Conservation (phyloP, 2,113 vertebrate genomes). For the Forbesichthys papilliferus region DNA sequence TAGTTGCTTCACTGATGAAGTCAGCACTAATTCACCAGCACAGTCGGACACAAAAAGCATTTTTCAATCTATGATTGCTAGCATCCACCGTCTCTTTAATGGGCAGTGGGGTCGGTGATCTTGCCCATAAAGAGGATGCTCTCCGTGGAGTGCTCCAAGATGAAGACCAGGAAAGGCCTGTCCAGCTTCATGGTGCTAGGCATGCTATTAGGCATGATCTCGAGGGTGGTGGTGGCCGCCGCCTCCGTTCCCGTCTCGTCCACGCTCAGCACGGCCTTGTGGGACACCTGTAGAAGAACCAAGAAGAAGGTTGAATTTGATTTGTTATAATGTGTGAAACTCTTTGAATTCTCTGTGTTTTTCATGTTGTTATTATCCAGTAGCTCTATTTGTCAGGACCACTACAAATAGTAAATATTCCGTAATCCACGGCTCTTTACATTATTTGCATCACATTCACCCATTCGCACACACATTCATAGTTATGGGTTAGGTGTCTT, state of each 20-base stretch:
- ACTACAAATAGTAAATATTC: too few relatives aligned
- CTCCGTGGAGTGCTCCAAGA: slow-evolving; percentile 79
- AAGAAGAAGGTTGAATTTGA: background rate
- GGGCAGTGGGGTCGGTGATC: slow-evolving; percentile 72
- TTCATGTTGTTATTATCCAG: too few relatives aligned
- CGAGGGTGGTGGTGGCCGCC: slow-evolving; percentile 50
- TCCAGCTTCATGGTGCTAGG: slow-evolving; percentile 64
- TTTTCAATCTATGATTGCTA: background rate
- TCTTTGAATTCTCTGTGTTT: too few relatives aligned
- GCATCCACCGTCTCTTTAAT: slow-evolving; percentile 15
- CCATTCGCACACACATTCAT: too few relatives aligned
- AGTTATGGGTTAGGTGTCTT: too few relatives aligned
- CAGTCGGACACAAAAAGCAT: too few relatives aligned
- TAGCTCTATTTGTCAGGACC: too few relatives aligned
- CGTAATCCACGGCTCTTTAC: too few relatives aligned
- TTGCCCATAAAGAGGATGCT: slow-evolving; percentile 85
- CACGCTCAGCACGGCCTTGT: slow-evolving; percentile 81
- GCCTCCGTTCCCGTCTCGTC: slow-evolving; percentile 84
- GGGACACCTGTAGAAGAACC: slow-evolving; percentile 70
- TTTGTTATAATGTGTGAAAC: background rate
- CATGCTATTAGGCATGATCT: slow-evolving; percentile 45
- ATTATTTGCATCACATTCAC: too few relatives aligned
- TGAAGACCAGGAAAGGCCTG: slow-evolving; percentile 79
- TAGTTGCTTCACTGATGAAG: background rate
- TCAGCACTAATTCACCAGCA: background rate